Percentiles rank a stretch among this genome's conserved stretches.
Conservation (phyloP, 2,797 vertebrate species). For the Phalanger gymnotis region DNA sequence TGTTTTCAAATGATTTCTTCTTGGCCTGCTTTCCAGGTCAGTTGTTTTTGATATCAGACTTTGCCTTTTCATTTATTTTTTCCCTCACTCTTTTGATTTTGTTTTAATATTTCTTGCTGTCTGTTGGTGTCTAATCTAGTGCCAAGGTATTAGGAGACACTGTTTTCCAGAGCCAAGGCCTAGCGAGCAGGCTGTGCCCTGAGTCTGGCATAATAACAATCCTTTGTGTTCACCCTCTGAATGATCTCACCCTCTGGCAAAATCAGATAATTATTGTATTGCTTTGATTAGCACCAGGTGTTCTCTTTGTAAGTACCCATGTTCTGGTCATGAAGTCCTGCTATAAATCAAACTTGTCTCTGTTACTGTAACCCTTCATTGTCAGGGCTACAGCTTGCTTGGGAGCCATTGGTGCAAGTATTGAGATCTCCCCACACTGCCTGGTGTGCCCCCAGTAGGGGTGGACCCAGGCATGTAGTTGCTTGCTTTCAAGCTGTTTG, state of each 20-base stretch:
- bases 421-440: not conserved
- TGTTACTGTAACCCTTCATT: not conserved
- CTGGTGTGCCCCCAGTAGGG: not conserved
- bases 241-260: not conserved
- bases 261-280: not conserved
- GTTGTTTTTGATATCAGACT: not conserved
- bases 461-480: too few species aligned
- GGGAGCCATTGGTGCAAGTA: accelerated
- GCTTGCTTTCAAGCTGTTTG: not conserved
- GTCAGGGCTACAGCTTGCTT: not conserved
- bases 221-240: not conserved
- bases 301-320: too few species aligned
- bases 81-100: not conserved
- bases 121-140: not conserved
- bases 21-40: not conserved
- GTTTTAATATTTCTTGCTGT: not conserved
- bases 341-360: not conserved
- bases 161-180: too few species aligned
- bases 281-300: not conserved
- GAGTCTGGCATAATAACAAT: too few species aligned
- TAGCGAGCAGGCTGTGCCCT: not conserved
- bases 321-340: not conserved
- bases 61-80: not conserved
- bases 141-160: not conserved
- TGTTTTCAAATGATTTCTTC: not conserved